A percentile compares a stretch with the other conserved stretches of the same genome.
Evolutionary conservation across 1,140 invertebrate genomes (phyloP).

Genomic region (Pinna nobilis): DNA sequence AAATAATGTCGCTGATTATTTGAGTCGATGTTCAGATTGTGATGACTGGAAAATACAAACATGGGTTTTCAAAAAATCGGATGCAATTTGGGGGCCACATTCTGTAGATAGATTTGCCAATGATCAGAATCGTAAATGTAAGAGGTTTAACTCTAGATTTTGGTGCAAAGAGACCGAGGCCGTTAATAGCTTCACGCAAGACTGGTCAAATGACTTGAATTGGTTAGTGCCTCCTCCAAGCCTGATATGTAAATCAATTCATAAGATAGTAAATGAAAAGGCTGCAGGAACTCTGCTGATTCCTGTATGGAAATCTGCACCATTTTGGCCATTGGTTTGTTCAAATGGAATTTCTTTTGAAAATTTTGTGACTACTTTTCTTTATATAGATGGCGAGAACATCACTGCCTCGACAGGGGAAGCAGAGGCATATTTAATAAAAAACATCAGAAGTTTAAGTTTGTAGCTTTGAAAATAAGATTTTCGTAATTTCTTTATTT

Average conservation of each 20-base stretch:
- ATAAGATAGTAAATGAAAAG: constrained; percentile 14
- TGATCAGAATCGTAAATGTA: no score
- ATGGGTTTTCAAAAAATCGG: no score
- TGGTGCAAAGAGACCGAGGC: background rate
- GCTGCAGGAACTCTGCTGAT: constrained; percentile 6
- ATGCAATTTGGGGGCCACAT: no score
- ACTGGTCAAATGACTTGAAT: background rate
- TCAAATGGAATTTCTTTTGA: no score
- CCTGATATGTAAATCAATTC: background rate
- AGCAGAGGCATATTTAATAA: background rate
- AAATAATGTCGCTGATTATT: no score
- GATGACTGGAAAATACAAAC: no score
- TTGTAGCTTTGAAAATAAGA: constrained; percentile 2
- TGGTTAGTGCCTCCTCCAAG: constrained; percentile 15
- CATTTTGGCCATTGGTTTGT: no score
- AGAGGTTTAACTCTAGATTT: constrained; percentile 12
- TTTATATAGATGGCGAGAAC: background rate
- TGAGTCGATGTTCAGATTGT: no score
- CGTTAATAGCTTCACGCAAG: background rate
- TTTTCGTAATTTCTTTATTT: background rate
- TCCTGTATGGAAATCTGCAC: background rate
- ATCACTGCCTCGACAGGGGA: background rate
- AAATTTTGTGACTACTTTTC: background rate
- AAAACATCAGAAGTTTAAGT: background rate
- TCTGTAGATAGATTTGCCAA: no score